Percentiles rank a stretch among this genome's conserved stretches.
Conservation (phyloP, 2,797 vertebrate genomes). For the Hoplostethus atlanticus region DNA sequence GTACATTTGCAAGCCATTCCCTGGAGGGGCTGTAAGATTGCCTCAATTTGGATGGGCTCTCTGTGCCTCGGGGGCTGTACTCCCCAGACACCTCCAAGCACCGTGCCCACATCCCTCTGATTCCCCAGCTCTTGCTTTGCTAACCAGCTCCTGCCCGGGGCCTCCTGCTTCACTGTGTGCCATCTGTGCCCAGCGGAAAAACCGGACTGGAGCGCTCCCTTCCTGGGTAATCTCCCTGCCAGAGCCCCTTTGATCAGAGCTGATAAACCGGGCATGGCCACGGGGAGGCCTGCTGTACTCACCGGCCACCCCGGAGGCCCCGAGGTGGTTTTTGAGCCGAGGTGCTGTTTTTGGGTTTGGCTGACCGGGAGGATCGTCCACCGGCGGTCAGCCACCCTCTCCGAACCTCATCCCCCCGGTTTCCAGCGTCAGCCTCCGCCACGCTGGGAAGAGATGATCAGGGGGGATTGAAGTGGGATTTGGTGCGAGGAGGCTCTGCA, state of each 20-base stretch:
- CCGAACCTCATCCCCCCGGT: background rate
- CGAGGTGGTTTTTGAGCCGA: background rate
- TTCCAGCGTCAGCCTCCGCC: constrained; percentile 34
- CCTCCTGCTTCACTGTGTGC: constrained; percentile 65
- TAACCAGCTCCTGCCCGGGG: constrained; percentile 50
- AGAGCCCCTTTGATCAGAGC: constrained; percentile 72
- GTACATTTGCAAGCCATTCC: constrained; percentile 75
- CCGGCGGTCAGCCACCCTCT: background rate
- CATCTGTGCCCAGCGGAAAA: constrained; percentile 72
- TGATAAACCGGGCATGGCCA: constrained; percentile 48
- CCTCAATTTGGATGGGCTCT: constrained; percentile 73
- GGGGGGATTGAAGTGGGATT: constrained; percentile 40
- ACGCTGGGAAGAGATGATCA: constrained; percentile 60
- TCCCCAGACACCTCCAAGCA: constrained; percentile 53
- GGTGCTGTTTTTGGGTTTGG: background rate
- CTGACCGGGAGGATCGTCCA: background rate
- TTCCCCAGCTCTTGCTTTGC: constrained; percentile 42
- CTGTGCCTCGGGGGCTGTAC: constrained; percentile 56
- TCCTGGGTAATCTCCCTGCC: constrained; percentile 57
- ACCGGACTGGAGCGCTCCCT: constrained; percentile 45
- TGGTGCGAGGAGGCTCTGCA: constrained; percentile 47
- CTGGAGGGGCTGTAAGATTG: constrained; percentile 70
- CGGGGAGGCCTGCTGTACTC: constrained; percentile 34
- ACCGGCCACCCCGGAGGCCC: constrained; percentile 28
- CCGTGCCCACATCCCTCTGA: constrained; percentile 51